Conservation (phyloP, 1,140 invertebrate genomes). For the Danaus plexippus region DNA sequence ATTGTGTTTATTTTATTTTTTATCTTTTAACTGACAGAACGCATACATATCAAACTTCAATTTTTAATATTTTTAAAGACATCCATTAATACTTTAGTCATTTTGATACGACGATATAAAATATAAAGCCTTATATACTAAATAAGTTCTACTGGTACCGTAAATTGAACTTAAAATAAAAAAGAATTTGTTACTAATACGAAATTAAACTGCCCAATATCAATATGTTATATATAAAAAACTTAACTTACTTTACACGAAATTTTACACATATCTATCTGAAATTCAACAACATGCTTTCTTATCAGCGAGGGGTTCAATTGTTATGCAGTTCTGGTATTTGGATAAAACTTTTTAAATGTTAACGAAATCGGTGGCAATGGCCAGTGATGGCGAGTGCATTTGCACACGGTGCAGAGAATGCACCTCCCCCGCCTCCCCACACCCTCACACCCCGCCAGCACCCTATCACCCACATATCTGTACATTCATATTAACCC, state of each 20-base stretch:
- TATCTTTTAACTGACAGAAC: no score
- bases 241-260: no score
- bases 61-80: no score
- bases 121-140: constrained; percentile 1
- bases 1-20: no score
- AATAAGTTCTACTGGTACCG: not conserved
- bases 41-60: no score
- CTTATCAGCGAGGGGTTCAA: no score
- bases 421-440: constrained; percentile 29
- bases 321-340: constrained; percentile 14
- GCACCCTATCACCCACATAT: constrained; percentile 13
- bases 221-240: no score
- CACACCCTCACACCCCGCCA: constrained; percentile 8
- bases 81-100: constrained; percentile 4
- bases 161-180: not conserved
- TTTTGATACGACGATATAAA: constrained; percentile 10
- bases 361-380: constrained; percentile 49
- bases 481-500: constrained; percentile 6
- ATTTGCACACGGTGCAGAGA: constrained; percentile 41
- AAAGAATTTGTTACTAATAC: not conserved
- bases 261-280: no score
- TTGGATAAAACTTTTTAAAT: constrained; percentile 30
- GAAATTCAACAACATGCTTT: no score
- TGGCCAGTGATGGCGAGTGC: constrained; percentile 44
- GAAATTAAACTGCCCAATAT: no score